A percentile compares a stretch with the other conserved stretches of the same genome.
Evolutionary conservation across 1,140 invertebrate species (phyloP).

Genomic region (Pristionchus pacificus): DNA sequence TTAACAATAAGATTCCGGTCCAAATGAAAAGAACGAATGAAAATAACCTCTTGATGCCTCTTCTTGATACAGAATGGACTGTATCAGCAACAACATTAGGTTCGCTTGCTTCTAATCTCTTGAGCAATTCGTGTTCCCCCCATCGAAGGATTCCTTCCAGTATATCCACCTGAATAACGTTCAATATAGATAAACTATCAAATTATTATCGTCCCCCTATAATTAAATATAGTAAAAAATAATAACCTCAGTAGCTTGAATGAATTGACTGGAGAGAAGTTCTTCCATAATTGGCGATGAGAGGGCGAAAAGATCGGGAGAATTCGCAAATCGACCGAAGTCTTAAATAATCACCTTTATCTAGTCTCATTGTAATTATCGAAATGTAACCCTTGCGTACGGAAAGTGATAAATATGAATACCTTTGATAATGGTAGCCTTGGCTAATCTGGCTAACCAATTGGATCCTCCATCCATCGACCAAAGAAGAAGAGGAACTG

Average conservation of each 20-base stretch:
- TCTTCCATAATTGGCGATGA: slow-evolving; percentile 16
- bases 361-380: not conserved
- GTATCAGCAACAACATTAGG: slow-evolving; percentile 21
- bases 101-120: slow-evolving; percentile 22
- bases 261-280: slow-evolving; percentile 5
- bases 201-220: not conserved
- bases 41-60: slow-evolving; percentile 25
- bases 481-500: not conserved
- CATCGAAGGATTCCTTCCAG: slow-evolving; percentile 28
- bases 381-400: slow-evolving; percentile 6
- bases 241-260: slow-evolving; percentile 25
- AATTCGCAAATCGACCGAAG: slow-evolving; percentile 22
- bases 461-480: not conserved
- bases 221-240: not conserved
- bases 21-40: slow-evolving; percentile 2
- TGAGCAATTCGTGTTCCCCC: slow-evolving; percentile 31
- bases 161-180: slow-evolving; percentile 14
- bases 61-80: slow-evolving; percentile 13
- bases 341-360: slow-evolving; percentile 25
- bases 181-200: not conserved
- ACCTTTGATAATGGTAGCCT: not conserved
- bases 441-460: not conserved
- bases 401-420: slow-evolving; percentile 11
- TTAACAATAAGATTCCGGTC: too few relatives aligned
- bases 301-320: slow-evolving; percentile 18